Conservation (phyloP, 2,797 vertebrate species). For the Carcharodon carcharias region DNA sequence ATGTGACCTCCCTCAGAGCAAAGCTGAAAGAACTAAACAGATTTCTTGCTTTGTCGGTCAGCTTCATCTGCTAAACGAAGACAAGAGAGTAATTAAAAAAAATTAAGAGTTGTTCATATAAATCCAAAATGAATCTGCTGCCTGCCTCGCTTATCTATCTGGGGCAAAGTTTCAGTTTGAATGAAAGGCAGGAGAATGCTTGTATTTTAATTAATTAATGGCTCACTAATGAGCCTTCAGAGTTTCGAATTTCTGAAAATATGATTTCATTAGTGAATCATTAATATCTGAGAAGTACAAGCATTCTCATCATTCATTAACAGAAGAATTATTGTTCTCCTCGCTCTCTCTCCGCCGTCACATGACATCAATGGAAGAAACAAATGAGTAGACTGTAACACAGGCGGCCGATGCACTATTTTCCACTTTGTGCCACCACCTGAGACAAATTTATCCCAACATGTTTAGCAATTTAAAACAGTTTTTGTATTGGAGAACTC, state of each 20-base stretch:
- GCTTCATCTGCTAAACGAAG: not conserved
- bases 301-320: not conserved
- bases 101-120: not conserved
- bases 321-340: not conserved
- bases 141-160: not conserved
- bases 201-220: not conserved
- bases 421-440: not conserved
- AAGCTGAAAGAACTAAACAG: not conserved
- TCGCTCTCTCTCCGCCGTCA: not conserved
- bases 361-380: not conserved
- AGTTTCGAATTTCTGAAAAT: slow-evolving; percentile 3
- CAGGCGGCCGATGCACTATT: not conserved
- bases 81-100: not conserved
- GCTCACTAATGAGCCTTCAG: not conserved
- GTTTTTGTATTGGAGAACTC: not conserved
- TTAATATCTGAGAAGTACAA: not conserved
- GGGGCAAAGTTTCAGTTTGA: not conserved
- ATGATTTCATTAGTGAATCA: not conserved
- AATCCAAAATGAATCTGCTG: not conserved
- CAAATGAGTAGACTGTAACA: not conserved
- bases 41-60: not conserved
- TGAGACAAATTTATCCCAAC: not conserved
- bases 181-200: not conserved
- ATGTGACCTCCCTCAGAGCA: not conserved
- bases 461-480: not conserved